Evolutionary conservation across 2,797 vertebrate genomes (phyloP).

Genomic region (Macropodus opercularis): DNA sequence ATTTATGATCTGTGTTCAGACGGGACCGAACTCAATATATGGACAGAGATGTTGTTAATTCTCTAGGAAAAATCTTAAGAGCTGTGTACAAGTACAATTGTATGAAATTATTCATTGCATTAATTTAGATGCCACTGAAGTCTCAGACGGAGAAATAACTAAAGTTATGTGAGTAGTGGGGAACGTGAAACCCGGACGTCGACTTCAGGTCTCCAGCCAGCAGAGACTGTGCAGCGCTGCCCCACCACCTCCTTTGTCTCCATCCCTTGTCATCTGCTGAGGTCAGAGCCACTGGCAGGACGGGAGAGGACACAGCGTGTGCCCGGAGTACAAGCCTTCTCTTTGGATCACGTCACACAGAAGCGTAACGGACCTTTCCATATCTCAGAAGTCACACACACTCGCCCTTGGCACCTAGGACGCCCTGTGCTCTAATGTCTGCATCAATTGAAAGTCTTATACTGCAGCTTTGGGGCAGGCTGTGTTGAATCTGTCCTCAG

Average conservation of each 20-base stretch:
- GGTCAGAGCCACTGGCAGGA: constrained; percentile 65
- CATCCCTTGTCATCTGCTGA: constrained; percentile 55
- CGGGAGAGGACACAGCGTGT: constrained; percentile 56
- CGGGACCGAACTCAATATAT: background rate
- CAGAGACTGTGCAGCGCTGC: constrained; percentile 38
- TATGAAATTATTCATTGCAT: too few species aligned
- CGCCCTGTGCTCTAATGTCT: constrained; percentile 27
- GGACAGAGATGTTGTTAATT: too few species aligned
- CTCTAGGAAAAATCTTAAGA: too few species aligned
- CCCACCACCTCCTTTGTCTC: constrained; percentile 19
- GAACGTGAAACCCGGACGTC: too few species aligned
- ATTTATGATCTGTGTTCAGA: constrained; percentile 15
- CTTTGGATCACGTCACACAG: constrained; percentile 59
- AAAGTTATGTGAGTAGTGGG: too few species aligned
- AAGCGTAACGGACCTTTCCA: constrained; percentile 39
- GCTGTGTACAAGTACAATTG: too few species aligned
- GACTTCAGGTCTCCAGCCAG: constrained; percentile 17
- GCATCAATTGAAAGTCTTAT: constrained; percentile 37
- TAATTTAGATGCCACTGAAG: too few species aligned
- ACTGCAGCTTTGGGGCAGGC: constrained; percentile 22
- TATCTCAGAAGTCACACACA: constrained; percentile 53
- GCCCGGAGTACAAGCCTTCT: constrained; percentile 55
- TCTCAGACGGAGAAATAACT: too few species aligned
- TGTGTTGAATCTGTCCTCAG: constrained; percentile 6
- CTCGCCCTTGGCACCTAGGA: constrained; percentile 62